Conservation (phyloP, 2,888 invertebrate genomes). For the Latrodectus elegans region DNA sequence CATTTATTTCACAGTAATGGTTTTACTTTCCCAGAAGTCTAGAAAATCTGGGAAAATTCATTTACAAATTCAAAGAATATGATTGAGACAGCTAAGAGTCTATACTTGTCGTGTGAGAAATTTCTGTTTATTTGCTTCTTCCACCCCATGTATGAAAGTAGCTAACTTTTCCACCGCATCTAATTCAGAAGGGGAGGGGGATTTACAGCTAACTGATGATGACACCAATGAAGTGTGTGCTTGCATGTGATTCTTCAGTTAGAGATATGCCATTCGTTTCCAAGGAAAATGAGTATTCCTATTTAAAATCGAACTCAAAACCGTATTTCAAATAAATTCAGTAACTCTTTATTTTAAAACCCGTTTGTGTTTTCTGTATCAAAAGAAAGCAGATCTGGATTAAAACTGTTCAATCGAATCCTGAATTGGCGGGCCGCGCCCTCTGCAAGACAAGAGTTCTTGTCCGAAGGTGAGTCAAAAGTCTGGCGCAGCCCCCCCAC, state of each 20-base stretch:
- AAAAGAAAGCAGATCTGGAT: neutral
- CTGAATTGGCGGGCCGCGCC: neutral
- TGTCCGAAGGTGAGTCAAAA: neutral
- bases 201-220: too few relatives aligned
- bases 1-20: neutral
- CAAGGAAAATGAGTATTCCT: too few relatives aligned
- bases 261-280: too few relatives aligned
- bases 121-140: too few relatives aligned
- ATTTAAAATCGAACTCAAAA: too few relatives aligned
- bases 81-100: neutral
- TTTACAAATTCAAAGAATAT: slow-evolving; percentile 2
- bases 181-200: neutral
- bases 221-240: too few relatives aligned
- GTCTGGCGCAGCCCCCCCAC: neutral
- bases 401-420: neutral
- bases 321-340: neutral
- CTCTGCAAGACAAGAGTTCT: neutral
- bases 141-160: neutral
- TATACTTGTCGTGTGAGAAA: neutral
- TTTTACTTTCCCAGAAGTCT: neutral
- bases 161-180: neutral
- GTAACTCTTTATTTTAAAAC: neutral
- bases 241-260: too few relatives aligned
- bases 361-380: neutral
- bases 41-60: slow-evolving; percentile 2